Conservation (phyloP, 2,797 vertebrate species). For the Babyrousa celebensis region DNA sequence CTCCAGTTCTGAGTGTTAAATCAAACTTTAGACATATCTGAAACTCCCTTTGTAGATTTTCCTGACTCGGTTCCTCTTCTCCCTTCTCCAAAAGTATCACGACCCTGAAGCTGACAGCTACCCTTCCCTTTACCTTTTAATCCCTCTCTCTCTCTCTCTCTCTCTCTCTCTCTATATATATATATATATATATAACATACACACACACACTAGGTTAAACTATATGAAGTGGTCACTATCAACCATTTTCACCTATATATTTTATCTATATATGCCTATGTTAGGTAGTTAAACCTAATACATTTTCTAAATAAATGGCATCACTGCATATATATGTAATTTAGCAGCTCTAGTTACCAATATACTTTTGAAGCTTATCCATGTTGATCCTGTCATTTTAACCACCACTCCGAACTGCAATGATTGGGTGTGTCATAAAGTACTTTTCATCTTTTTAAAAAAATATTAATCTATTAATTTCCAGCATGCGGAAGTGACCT, state of each 20-base stretch:
- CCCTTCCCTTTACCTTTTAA: neutral
- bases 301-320: neutral
- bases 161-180: no score
- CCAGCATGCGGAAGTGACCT: no score
- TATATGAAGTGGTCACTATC: neutral
- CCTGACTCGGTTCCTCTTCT: neutral
- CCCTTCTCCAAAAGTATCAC: neutral
- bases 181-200: no score
- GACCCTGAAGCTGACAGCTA: neutral
- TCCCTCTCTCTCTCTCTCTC: no score
- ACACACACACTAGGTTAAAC: neutral
- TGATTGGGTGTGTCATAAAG: neutral
- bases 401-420: neutral
- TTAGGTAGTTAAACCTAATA: neutral
- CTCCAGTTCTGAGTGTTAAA: neutral
- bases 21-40: neutral
- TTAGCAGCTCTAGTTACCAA: neutral
- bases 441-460: neutral
- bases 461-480: no score
- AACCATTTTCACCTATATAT: neutral
- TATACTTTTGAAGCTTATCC: neutral
- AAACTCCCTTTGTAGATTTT: neutral
- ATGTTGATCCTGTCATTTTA: neutral
- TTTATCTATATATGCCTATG: neutral
- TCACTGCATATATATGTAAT: no score